Conservation (phyloP, 1,140 invertebrate species). For the Thrips palmi region DNA sequence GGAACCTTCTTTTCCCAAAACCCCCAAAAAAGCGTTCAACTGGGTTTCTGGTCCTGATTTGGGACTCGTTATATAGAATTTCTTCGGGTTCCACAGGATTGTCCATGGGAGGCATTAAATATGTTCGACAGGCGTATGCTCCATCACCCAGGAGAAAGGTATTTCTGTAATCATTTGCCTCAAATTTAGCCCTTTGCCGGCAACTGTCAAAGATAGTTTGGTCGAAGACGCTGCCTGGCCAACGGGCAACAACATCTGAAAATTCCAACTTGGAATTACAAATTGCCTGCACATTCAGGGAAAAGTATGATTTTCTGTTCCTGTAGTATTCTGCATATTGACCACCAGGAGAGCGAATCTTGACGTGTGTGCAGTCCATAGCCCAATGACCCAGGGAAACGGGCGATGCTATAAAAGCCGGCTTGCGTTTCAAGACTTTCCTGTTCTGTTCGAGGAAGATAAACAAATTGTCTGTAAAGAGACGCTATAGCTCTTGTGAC, state of each 20-base stretch:
- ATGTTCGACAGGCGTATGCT: slow-evolving; percentile 16
- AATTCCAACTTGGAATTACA: slow-evolving; percentile 20
- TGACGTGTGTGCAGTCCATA: slow-evolving; percentile 26
- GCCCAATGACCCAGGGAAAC: slow-evolving; percentile 20
- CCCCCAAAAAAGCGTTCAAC: slow-evolving; percentile 24
- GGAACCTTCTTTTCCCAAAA: slow-evolving; percentile 26
- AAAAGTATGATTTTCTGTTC: slow-evolving; percentile 24
- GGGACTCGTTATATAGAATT: slow-evolving; percentile 22
- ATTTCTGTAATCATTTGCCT: too few relatives aligned
- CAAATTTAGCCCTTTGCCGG: too few relatives aligned
- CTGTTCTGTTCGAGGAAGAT: neutral
- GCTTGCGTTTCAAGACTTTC: neutral
- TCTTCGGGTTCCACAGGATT: slow-evolving; percentile 17
- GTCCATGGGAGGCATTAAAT: slow-evolving; percentile 17
- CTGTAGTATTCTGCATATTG: slow-evolving; percentile 21
- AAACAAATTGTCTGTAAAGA: slow-evolving; percentile 7
- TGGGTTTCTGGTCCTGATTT: slow-evolving; percentile 22
- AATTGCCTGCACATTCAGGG: slow-evolving; percentile 25
- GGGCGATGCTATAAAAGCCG: slow-evolving; percentile 5
- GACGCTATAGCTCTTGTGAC: slow-evolving; percentile 16
- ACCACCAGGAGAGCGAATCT: slow-evolving; percentile 20
- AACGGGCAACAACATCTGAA: slow-evolving; percentile 21
- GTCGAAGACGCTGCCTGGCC: slow-evolving; percentile 22
- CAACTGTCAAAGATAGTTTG: slow-evolving; percentile 20
- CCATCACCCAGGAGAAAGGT: slow-evolving; percentile 19